Evolutionary conservation across 2,888 invertebrate genomes (phyloP), one percentile per base, ranked within the genome.

Genomic region (Acronicta leporina): DNA sequence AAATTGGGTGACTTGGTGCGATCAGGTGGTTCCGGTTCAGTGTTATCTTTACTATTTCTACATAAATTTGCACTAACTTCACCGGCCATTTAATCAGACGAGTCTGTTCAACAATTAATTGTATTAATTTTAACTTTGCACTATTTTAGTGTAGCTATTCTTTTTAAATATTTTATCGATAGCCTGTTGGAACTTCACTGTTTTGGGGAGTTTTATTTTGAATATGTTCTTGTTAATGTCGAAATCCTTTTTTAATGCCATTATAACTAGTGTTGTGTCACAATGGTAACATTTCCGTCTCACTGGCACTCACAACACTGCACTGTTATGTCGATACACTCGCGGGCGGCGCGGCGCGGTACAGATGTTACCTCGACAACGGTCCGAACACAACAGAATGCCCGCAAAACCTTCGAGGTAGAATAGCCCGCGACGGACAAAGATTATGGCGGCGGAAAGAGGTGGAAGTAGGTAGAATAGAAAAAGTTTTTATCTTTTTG

Each of bases 231-330:
- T 87, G 59, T 90, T 88, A 33, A 90, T 72, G 73, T 91, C 91
- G 86, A 91, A 91, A 89, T 94, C 93, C 85, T 91, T 94, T 88
- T 93, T 92, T 79, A 91, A 84, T 82, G 92, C 94, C 94, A 94
- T 94, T 83, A 79, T 77, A 79, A 62, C 47, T 46, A 45, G 85
- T 92, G 83, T 71, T 75, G 63, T 63, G 83, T 86, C 88, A 90
- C 89, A 81, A 80, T 81, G 77, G 84, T 79, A 87, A 83, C 90
- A 91, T 92, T 84, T 87, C 86, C 84, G 86, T 81, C 81, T 82
- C 90, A 92, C 91, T 84, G 77, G 73, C 90, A 91, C 91, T 84
- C 81, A 83, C 84, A 73, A 74, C 82, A 82, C 81, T 53, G 67
- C 68, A 73, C 75, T 80, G 80, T 84, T 85, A 69, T 76, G 78